Evolutionary conservation across 64 coral and sea anemone species (phyloP).

Genomic region (Porites lutea): DNA sequence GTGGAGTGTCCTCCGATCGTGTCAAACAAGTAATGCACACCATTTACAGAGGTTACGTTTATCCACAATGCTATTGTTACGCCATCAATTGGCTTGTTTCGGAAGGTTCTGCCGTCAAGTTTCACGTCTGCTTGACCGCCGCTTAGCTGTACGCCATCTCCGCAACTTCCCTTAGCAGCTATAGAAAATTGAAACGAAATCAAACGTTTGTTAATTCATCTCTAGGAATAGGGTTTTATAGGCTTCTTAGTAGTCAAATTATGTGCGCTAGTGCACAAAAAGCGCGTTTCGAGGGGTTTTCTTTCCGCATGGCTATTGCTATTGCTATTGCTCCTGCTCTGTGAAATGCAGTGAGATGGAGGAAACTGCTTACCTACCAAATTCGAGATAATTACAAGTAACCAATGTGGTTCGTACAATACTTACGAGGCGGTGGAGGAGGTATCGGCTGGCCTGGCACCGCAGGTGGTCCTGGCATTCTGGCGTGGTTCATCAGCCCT

Average conservation of each 20-base stretch:
- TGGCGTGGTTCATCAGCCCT: slow-evolving; percentile 85
- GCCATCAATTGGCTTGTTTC: slow-evolving; percentile 93
- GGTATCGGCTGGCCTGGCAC: slow-evolving; percentile 41
- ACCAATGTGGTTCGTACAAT: not conserved
- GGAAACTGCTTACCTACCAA: no score
- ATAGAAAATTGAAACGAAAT: not conserved
- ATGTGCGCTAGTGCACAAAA: no score
- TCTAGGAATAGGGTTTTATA: no score
- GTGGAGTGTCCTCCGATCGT: slow-evolving; percentile 95
- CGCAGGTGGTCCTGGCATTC: slow-evolving; percentile 25
- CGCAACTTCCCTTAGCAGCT: slow-evolving; percentile 79
- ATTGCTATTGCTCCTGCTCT: no score
- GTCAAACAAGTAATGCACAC: slow-evolving; percentile 83
- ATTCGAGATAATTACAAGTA: no score
- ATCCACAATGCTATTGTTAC: slow-evolving; percentile 94
- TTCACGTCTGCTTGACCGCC: slow-evolving; percentile 77
- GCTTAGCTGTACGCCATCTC: slow-evolving; percentile 73
- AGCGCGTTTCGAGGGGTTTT: no score
- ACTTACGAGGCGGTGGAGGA: slow-evolving; percentile 61
- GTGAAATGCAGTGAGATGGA: no score
- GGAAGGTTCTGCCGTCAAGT: slow-evolving; percentile 92
- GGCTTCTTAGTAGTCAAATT: no score
- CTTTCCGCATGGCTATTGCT: no score
- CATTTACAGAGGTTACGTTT: slow-evolving; percentile 75
- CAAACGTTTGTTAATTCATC: no score